These are phyloP conservation scores for Gadopsis marmoratus DNA, from an alignment of 2,797 vertebrate species.

Conservation along the genomic window DNA sequence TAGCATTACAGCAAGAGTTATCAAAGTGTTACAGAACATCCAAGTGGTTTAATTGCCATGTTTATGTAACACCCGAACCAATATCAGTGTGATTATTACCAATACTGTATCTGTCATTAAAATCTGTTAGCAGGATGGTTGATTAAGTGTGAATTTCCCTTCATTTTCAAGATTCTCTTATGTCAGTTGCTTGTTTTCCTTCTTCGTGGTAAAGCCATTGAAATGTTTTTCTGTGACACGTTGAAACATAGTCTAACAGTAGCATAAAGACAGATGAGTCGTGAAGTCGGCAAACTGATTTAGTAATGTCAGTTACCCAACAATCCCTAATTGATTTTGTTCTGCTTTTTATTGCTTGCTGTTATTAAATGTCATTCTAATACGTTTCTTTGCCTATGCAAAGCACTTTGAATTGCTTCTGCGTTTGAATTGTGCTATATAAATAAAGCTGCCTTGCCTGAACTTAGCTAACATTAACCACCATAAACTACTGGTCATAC, in stretches of 20 bases:
- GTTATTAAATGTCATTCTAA: too few species aligned
- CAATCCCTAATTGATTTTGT: too few species aligned
- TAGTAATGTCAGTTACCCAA: neutral
- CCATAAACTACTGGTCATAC: too few species aligned
- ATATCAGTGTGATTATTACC: constrained; percentile 5
- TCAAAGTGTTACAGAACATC: neutral
- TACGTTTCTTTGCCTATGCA: too few species aligned
- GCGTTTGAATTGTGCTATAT: too few species aligned
- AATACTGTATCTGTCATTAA: neutral
- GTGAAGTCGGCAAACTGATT: too few species aligned
- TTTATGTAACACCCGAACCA: neutral
- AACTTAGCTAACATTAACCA: neutral
- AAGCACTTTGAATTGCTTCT: too few species aligned
- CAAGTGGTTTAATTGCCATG: constrained; percentile 8
- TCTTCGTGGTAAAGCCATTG: neutral
- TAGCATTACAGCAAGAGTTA: neutral
- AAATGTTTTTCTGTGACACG: neutral
- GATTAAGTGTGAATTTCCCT: neutral
- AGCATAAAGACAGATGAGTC: neutral
- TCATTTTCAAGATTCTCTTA: neutral
- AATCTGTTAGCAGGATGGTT: constrained; percentile 7
- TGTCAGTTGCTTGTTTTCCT: neutral
- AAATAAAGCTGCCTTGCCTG: neutral
- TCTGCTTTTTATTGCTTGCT: too few species aligned
- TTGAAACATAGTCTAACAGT: neutral